These are phyloP conservation scores for Metallyticus violacea DNA, from an alignment of 2,888 invertebrate genomes.

Conservation along the genomic window DNA sequence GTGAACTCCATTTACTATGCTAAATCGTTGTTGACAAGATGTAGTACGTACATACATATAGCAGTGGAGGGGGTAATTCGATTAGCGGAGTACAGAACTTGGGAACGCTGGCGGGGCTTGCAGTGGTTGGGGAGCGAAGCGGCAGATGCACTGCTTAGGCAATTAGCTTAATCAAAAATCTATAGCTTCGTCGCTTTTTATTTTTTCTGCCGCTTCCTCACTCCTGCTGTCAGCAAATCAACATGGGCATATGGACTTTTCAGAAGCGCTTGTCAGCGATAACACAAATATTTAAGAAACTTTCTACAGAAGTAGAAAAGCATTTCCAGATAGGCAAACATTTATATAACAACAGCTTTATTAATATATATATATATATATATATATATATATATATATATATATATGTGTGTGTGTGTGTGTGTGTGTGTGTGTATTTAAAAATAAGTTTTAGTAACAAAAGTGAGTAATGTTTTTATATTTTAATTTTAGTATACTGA, in stretches of 20 bases:
- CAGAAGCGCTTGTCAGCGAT: neutral
- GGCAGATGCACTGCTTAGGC: constrained; percentile 5
- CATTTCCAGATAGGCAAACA: too few relatives aligned
- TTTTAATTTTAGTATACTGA: too few relatives aligned
- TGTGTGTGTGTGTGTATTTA: too few relatives aligned
- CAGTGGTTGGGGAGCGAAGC: neutral
- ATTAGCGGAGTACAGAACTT: constrained; percentile 18
- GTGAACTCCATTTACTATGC: constrained; percentile 22
- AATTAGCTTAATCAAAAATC: constrained; percentile 29
- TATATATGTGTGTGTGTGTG: too few relatives aligned
- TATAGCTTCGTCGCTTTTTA: constrained; percentile 4
- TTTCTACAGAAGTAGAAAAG: too few relatives aligned
- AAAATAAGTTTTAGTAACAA: too few relatives aligned
- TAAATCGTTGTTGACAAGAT: constrained; percentile 32
- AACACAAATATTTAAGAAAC: too few relatives aligned
- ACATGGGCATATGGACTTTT: neutral
- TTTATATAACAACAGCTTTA: too few relatives aligned
- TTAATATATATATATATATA: too few relatives aligned
- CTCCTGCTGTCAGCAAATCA: neutral
- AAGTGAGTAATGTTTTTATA: too few relatives aligned
- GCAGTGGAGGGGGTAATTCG: neutral
- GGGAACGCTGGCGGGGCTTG: constrained; percentile 4
- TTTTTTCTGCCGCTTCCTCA: too few relatives aligned
- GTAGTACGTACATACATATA: neutral
- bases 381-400: too few relatives aligned